Conservation (phyloP, 2,888 invertebrate species). For the Orthonevra nobilis region DNA sequence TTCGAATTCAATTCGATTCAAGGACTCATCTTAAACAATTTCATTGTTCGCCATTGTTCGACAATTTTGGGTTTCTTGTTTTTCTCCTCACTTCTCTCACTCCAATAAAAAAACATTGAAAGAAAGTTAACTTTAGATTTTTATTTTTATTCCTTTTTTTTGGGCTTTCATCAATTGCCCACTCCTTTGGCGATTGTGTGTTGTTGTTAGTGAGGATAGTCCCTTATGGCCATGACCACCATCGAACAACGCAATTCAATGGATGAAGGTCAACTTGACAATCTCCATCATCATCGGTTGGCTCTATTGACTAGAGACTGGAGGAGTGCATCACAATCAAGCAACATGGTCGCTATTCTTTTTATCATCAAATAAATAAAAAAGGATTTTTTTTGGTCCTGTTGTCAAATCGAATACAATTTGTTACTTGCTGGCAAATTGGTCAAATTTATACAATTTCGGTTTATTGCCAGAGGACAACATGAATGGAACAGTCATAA, state of each 20-base stretch:
- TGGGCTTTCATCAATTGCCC: slow-evolving; percentile 37
- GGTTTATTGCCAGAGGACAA: neutral
- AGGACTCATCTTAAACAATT: slow-evolving; percentile 45
- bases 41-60: slow-evolving; percentile 47
- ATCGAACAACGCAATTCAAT: slow-evolving; percentile 11
- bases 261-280: slow-evolving; percentile 22
- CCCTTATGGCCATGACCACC: slow-evolving; percentile 19
- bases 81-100: neutral
- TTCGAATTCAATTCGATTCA: slow-evolving; percentile 45
- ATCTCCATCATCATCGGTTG: slow-evolving; percentile 1
- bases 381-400: no score
- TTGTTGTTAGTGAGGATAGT: neutral
- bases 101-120: slow-evolving; percentile 17
- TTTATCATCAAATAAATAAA: slow-evolving; percentile 16
- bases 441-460: slow-evolving; percentile 51
- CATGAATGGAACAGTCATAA: slow-evolving; percentile 24
- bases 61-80: slow-evolving; percentile 41
- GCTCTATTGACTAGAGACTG: slow-evolving; percentile 10
- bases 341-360: neutral
- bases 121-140: slow-evolving; percentile 33
- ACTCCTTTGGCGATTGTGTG: slow-evolving; percentile 10
- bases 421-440: slow-evolving; percentile 41
- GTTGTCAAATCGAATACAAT: slow-evolving; percentile 26
- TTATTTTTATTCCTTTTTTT: neutral
- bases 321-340: no score